Evolutionary conservation across 2,113 vertebrate species (phyloP).

Genomic region (Litocranius walleri): DNA sequence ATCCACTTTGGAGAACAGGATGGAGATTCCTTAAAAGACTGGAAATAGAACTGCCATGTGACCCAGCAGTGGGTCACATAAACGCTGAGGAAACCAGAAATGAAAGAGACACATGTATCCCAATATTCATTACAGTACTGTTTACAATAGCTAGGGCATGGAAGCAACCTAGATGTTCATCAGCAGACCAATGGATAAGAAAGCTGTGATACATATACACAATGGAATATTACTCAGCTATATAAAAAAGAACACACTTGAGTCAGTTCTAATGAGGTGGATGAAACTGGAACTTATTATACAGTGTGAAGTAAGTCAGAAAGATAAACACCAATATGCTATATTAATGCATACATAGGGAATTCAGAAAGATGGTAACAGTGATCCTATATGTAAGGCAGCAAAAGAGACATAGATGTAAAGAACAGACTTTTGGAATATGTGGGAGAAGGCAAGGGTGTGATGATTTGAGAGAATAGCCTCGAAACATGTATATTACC

Average conservation of each 20-base stretch:
- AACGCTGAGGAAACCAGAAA: accelerated
- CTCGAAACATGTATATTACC: neutral
- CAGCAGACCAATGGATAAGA: neutral
- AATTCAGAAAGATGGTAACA: neutral
- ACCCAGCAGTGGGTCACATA: neutral
- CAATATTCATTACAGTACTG: neutral
- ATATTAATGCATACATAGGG: neutral
- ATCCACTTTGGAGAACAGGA: neutral
- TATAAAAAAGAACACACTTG: neutral
- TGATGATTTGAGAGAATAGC: neutral
- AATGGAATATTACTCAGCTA: neutral
- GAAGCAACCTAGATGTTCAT: neutral
- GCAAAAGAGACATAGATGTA: neutral
- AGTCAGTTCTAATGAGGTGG: neutral
- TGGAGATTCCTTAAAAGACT: neutral
- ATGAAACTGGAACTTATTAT: neutral
- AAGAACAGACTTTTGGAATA: neutral
- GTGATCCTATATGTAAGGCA: neutral
- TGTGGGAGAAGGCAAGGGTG: neutral
- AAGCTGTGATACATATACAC: neutral
- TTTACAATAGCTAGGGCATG: neutral
- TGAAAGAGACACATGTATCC: neutral
- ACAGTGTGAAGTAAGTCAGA: neutral
- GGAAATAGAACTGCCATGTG: neutral
- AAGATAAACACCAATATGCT: neutral